These are phyloP conservation scores for Glyptemys insculpta DNA, from an alignment of 2,797 vertebrate species.

Conservation along the genomic window DNA sequence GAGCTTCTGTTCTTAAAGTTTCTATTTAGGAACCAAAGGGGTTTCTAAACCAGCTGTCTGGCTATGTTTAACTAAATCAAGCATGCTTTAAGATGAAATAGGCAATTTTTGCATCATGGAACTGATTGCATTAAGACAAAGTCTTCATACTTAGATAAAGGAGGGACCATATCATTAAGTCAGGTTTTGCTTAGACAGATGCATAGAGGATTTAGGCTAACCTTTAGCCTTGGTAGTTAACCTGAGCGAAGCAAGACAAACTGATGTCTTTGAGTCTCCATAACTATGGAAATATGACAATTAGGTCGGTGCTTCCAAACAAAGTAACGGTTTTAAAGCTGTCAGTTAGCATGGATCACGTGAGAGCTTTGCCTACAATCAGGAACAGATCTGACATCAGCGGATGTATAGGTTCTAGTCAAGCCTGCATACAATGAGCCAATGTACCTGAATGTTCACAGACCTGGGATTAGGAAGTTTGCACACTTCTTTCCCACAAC, in stretches of 20 bases:
- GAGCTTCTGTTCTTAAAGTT: not conserved
- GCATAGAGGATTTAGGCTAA: not conserved
- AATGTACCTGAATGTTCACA: not conserved
- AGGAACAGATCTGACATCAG: not conserved
- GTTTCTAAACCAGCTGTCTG: conserved; percentile 4
- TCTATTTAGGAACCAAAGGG: not conserved
- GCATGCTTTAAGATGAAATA: not conserved
- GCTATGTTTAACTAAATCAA: conserved; percentile 16
- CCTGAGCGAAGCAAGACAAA: not conserved
- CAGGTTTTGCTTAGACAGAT: conserved; percentile 29
- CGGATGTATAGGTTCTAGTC: not conserved
- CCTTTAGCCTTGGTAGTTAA: conserved; percentile 2
- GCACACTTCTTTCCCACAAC: not conserved
- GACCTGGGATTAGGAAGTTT: not conserved
- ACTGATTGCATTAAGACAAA: conserved; percentile 11
- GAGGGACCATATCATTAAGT: conserved; percentile 28
- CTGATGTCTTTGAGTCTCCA: not conserved
- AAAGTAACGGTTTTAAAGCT: conserved; percentile 13
- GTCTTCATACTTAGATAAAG: not conserved
- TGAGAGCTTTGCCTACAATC: conserved; percentile 18
- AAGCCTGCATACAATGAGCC: not conserved
- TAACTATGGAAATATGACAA: not conserved
- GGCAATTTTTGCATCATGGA: not conserved
- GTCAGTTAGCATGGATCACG: not conserved
- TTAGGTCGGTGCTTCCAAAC: conserved; percentile 8